Percentiles rank a stretch among this genome's conserved stretches.
These are phyloP conservation scores for Zaprionus taronus DNA, from an alignment of 1,140 invertebrate species.

Conservation along the genomic window DNA sequence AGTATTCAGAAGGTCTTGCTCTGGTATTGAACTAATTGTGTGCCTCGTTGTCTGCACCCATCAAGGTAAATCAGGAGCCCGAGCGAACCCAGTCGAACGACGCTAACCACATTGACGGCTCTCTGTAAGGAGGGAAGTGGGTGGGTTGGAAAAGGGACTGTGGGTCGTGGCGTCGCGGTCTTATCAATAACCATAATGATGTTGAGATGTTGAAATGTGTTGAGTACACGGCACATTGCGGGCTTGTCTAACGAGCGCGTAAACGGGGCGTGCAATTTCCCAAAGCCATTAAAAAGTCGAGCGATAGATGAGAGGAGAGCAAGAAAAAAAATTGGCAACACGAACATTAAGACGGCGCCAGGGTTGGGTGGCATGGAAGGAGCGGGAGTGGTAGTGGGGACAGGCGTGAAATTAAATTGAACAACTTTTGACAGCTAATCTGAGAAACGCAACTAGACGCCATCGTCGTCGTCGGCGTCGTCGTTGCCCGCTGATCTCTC, in stretches of 20 bases:
- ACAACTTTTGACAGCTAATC: conserved; percentile 83
- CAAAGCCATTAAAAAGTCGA: conserved; percentile 75
- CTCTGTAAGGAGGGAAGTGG: neutral
- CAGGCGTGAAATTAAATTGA: conserved; percentile 77
- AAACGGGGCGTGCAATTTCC: conserved; percentile 81
- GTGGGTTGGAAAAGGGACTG: neutral
- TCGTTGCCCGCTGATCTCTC: conserved; percentile 60
- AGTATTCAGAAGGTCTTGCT: neutral
- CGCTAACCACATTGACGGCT: neutral
- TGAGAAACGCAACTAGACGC: conserved; percentile 52
- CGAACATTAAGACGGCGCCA: conserved; percentile 64
- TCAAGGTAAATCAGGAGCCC: conserved; percentile 25
- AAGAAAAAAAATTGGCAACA: conserved; percentile 75
- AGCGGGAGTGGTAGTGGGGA: neutral
- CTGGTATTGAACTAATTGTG: conserved; percentile 10
- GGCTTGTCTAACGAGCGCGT: conserved; percentile 75
- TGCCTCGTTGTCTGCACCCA: conserved; percentile 9
- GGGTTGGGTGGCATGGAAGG: neutral
- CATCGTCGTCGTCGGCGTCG: neutral
- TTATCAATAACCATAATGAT: conserved; percentile 80
- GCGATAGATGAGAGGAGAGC: conserved; percentile 34
- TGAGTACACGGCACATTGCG: conserved; percentile 35
- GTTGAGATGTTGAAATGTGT: conserved; percentile 39
- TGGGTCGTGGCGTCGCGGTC: conserved; percentile 9
- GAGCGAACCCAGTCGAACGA: neutral